A percentile compares a stretch with the other conserved stretches of the same genome.
Evolutionary conservation across 1,140 invertebrate species (phyloP).

Genomic region (Sycobia sp.): DNA sequence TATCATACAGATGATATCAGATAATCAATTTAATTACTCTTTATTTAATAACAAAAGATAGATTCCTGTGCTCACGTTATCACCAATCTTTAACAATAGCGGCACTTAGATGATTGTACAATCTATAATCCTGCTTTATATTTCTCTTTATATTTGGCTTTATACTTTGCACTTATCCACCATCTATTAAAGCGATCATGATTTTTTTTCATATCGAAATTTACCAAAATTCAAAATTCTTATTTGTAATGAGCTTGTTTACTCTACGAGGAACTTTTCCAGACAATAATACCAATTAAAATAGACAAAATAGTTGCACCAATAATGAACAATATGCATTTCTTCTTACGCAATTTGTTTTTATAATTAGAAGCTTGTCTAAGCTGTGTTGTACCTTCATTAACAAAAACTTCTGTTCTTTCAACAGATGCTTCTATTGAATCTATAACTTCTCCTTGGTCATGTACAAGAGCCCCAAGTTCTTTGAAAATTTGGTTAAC

Average conservation of each 20-base stretch:
- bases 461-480: constrained; percentile 92
- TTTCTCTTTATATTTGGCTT: constrained; percentile 17
- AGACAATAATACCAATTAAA: constrained; percentile 74
- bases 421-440: constrained; percentile 97
- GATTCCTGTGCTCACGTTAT: constrained; percentile 16
- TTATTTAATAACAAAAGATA: constrained; percentile 8
- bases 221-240: neutral
- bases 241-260: neutral
- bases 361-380: constrained; percentile 83
- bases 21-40: constrained; percentile 5
- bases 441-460: constrained; percentile 95
- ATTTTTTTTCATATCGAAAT: constrained; percentile 15
- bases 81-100: constrained; percentile 30
- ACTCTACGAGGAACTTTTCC: constrained; percentile 49
- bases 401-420: constrained; percentile 84
- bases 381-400: constrained; percentile 80
- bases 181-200: constrained; percentile 24
- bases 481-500: constrained; percentile 99
- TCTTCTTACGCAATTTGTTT: constrained; percentile 87
- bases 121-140: constrained; percentile 10
- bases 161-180: constrained; percentile 1
- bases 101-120: constrained; percentile 21
- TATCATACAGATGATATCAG: constrained; percentile 20
- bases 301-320: constrained; percentile 71
- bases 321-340: constrained; percentile 75